phyloP scores from a whole-genome alignment of 2,888 invertebrate species.

The Eurytoma adleriae region DNA sequence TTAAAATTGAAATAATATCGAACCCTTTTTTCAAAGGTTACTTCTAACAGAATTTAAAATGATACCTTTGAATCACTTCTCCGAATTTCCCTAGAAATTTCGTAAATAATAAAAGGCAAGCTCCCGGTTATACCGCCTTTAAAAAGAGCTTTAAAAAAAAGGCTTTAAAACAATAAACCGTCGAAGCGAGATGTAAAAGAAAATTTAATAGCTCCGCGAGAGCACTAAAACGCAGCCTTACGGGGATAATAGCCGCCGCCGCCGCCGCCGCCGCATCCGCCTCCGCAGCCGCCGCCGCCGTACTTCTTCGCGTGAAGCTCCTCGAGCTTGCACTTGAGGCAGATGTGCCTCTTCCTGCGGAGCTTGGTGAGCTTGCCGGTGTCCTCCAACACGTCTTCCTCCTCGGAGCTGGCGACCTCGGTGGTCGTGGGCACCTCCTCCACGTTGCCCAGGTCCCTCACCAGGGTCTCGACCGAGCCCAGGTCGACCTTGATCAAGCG shows the following conservation, averaged over 20 bases:
- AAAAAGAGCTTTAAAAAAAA: neutral
- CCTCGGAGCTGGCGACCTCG: slow-evolving; percentile 42
- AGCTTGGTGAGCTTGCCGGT: slow-evolving; percentile 60
- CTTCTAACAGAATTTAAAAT: too few relatives aligned
- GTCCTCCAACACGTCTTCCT: slow-evolving; percentile 40
- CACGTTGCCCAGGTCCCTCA: slow-evolving; percentile 1
- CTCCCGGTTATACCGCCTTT: neutral
- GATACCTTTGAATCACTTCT: neutral
- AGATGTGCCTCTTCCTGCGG: slow-evolving; percentile 67
- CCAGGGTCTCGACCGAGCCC: slow-evolving; percentile 46
- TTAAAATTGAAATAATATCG: too few relatives aligned
- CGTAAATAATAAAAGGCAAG: neutral
- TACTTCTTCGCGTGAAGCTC: slow-evolving; percentile 19
- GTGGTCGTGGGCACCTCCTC: slow-evolving; percentile 50
- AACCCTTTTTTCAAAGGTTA: too few relatives aligned
- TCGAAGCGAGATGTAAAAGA: neutral
- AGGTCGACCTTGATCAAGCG: slow-evolving; percentile 66
- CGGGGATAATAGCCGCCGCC: slow-evolving; percentile 50
- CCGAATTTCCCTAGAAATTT: neutral
- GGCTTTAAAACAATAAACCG: neutral
- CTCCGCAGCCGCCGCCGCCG: slow-evolving; percentile 48
- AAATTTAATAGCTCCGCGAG: neutral
- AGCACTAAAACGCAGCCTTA: slow-evolving; percentile 3
- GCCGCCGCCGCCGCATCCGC: slow-evolving; percentile 55
- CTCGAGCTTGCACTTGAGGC: slow-evolving; percentile 63